Base-by-base conservation (phyloP, 2,888 invertebrate genomes). In the Oxytorus armatus region DNA sequence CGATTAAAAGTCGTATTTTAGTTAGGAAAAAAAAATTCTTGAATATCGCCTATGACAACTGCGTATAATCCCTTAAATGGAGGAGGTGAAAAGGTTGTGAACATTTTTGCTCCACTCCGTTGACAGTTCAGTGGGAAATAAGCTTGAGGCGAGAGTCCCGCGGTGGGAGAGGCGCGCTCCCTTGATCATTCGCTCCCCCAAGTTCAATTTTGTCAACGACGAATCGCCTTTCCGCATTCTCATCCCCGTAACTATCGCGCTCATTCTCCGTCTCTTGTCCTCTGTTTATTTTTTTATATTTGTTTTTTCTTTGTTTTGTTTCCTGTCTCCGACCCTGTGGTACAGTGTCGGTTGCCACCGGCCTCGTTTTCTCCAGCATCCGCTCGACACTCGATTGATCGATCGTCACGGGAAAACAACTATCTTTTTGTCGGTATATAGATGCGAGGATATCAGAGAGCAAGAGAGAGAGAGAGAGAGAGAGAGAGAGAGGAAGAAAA, bases 351-450 rank as follows among this genome's bases (percentile, higher is more conserved):
- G 53, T 53, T 47, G 53, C 55, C 49, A 53, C 68, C 69, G 70
- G 25, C 75, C 75, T 79, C 79, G 70, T 75, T 75, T 49, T 55
- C 44, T n/a, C 8, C 44, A 23, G 23, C 21, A n/a, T n/a, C 55
- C 29, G 51, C 42, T 57, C 65, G n/a, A n/a, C n/a, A n/a, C n/a
- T 65, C 74, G 39, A 75, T 79, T 79, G 79, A 79, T 79, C 79
- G 79, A 79, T 65, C 68, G 68, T 69, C 70, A 65, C 36, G 16
- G 57, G 63, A 74, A 79, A 78, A 74, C 65, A 70, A 75, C 51
- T 69, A 66, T 57, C 51, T 79, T 63, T 65, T 66, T 57, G 33
- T 33, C 70, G 69, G 70, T 75, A 65, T 75, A 74, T n/a, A 69
- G 49, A 16, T 33, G 8, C 36, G 33, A 57, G 68, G 70, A 47